Conservation (phyloP, 2,888 invertebrate species). For the Stratiomys singularior region DNA sequence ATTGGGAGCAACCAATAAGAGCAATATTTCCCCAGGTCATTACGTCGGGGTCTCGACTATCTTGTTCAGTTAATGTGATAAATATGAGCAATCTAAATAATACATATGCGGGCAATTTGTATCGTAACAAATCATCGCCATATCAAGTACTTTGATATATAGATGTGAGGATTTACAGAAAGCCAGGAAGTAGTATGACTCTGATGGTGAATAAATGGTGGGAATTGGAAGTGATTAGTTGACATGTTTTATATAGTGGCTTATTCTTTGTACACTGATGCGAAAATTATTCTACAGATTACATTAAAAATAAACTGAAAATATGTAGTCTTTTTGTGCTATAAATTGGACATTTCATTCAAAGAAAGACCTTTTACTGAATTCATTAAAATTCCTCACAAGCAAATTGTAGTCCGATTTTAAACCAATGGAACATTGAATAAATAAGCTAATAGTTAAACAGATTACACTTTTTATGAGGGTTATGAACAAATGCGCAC, state of each 20-base stretch:
- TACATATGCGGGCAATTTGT: slow-evolving; percentile 33
- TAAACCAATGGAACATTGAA: too few relatives aligned
- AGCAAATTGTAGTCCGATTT: too few relatives aligned
- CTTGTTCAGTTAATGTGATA: background rate
- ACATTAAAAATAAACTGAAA: too few relatives aligned
- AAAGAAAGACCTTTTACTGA: too few relatives aligned
- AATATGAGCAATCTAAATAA: slow-evolving; percentile 14
- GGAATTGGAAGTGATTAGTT: slow-evolving; percentile 9
- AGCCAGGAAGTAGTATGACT: background rate
- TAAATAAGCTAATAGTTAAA: too few relatives aligned
- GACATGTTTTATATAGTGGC: background rate
- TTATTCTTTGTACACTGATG: background rate
- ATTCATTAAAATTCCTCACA: too few relatives aligned
- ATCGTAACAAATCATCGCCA: background rate
- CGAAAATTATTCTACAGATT: too few relatives aligned
- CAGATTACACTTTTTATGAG: too few relatives aligned
- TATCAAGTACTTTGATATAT: background rate
- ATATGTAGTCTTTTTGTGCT: too few relatives aligned
- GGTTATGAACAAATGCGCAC: too few relatives aligned
- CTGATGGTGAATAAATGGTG: background rate
- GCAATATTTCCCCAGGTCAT: background rate
- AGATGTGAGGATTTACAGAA: background rate
- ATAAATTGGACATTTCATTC: too few relatives aligned
- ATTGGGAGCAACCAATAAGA: background rate
- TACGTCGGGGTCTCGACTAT: background rate